These are phyloP conservation scores for Pseudomyrmex cubaensis DNA, from an alignment of 1,140 invertebrate genomes.

Conservation along the genomic window DNA sequence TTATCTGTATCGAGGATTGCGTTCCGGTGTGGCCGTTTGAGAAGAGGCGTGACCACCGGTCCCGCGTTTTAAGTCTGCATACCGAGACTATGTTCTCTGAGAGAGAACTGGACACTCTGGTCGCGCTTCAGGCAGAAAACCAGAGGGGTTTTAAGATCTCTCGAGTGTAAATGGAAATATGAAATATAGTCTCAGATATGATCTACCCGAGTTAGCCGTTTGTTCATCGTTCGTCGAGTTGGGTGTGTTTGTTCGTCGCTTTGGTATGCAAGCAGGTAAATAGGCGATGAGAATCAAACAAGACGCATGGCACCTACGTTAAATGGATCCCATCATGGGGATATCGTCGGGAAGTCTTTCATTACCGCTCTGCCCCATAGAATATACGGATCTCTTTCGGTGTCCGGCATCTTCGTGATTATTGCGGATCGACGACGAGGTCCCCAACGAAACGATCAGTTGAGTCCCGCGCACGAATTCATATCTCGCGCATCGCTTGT, in stretches of 20 bases:
- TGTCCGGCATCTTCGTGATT: constrained; percentile 34
- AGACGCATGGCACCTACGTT: constrained; percentile 19
- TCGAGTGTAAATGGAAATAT: constrained; percentile 54
- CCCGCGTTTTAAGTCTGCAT: constrained; percentile 11
- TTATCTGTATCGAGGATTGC: constrained; percentile 73
- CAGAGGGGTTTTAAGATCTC: constrained; percentile 36
- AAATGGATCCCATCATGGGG: constrained; percentile 40
- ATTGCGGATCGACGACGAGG: constrained; percentile 58
- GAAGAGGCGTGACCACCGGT: constrained; percentile 72
- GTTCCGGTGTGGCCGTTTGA: constrained; percentile 36
- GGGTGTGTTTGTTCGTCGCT: constrained; percentile 5
- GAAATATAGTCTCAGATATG: constrained; percentile 53
- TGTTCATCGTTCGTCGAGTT: background rate
- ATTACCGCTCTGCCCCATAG: background rate
- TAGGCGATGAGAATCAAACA: constrained; percentile 35
- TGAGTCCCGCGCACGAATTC: constrained; percentile 76
- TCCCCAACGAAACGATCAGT: constrained; percentile 68
- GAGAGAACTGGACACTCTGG: constrained; percentile 49
- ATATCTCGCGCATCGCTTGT: constrained; percentile 82
- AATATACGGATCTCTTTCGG: constrained; percentile 43
- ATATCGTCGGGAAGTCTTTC: background rate
- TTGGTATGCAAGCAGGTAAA: constrained; percentile 7
- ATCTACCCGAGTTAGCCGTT: constrained; percentile 38
- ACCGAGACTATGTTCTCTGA: constrained; percentile 7
- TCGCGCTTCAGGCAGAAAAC: background rate